Evolutionary conservation across 2,888 invertebrate genomes (phyloP).

Genomic region (Clostera curtula): DNA sequence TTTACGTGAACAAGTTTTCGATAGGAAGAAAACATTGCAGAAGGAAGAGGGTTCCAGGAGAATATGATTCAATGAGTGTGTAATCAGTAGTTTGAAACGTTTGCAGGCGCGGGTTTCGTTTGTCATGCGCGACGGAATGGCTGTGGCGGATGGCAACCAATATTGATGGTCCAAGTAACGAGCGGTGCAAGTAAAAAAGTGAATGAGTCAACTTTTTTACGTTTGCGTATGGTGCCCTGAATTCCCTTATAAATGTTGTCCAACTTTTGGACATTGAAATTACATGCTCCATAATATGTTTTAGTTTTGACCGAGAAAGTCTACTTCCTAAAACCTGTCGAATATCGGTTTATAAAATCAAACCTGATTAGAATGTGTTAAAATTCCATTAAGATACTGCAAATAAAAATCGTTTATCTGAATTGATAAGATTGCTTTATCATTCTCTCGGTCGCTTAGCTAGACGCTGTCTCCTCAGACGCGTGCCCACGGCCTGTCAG

Average conservation of each 20-base stretch:
- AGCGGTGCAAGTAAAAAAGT: no score
- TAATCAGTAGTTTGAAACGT: constrained; percentile 17
- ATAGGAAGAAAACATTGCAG: no score
- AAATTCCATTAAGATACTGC: background rate
- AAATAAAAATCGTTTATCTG: background rate
- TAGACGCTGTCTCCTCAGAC: constrained; percentile 22
- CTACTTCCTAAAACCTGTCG: no score
- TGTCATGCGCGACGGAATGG: constrained; percentile 50
- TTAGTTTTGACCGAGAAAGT: no score
- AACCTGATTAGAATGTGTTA: background rate
- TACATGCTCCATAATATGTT: no score
- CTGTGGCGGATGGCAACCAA: constrained; percentile 51
- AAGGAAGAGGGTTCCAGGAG: no score
- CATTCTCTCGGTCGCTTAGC: constrained; percentile 9
- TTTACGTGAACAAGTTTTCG: no score
- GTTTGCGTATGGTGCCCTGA: no score
- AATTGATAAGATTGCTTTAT: background rate
- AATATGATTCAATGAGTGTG: constrained; percentile 8
- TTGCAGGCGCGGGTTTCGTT: constrained; percentile 29
- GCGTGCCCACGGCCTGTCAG: constrained; percentile 26
- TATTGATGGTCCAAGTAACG: constrained; percentile 29
- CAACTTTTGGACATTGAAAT: no score
- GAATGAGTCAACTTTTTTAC: no score
- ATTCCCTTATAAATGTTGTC: no score
- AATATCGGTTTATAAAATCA: no score